Percentiles rank a stretch among this genome's conserved stretches.
These are phyloP conservation scores for Ips typographus DNA, from an alignment of 1,140 invertebrate species.

Conservation along the genomic window DNA sequence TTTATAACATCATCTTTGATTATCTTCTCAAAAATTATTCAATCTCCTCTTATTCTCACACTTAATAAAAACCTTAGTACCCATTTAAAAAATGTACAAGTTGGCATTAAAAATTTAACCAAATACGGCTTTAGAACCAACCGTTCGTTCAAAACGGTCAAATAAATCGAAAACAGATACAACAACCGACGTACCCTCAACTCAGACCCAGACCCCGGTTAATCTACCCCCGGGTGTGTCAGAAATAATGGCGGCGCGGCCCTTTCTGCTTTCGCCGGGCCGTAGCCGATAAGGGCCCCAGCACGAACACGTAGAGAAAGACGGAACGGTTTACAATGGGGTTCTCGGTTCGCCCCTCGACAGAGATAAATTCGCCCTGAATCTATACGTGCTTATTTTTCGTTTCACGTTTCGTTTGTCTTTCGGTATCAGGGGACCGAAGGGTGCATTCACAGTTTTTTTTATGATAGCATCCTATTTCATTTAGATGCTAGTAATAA, in stretches of 20 bases:
- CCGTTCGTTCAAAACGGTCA: not conserved
- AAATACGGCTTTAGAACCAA: no score
- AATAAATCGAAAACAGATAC: not conserved
- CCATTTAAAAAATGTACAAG: no score
- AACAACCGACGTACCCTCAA: not conserved
- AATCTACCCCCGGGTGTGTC: constrained; percentile 12
- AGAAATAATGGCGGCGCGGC: constrained; percentile 2
- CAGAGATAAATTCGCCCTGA: constrained; percentile 11
- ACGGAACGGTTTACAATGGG: constrained; percentile 8
- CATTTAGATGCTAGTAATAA: no score
- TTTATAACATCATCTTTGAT: no score
- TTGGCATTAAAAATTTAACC: no score
- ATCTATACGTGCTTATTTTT: constrained; percentile 11
- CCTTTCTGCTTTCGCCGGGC: constrained; percentile 4
- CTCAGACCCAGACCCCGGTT: constrained; percentile 11
- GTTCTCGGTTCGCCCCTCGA: not conserved
- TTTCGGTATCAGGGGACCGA: not conserved
- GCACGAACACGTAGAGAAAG: constrained; percentile 2
- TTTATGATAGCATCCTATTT: no score
- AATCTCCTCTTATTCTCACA: no score
- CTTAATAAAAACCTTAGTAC: no score
- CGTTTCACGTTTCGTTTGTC: constrained; percentile 2
- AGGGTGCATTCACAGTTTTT: not conserved
- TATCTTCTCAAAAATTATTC: no score
- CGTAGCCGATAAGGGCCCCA: not conserved